phyloP scores from a whole-genome alignment of 2,888 invertebrate genomes.

The Camponotus fellah region DNA sequence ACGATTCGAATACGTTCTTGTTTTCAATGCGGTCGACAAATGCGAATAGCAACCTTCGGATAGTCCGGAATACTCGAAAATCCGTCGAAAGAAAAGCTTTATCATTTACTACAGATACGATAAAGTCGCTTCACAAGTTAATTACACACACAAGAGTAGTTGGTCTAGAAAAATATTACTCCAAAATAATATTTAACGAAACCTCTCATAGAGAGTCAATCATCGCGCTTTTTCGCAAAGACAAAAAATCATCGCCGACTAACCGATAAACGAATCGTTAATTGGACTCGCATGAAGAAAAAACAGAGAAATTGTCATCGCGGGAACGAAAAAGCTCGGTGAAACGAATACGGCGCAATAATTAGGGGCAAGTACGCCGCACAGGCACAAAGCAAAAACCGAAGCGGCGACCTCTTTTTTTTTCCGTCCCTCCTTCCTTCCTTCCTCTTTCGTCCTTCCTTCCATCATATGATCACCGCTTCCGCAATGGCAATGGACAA shows the following conservation, averaged over 20 bases:
- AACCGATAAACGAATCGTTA: constrained; percentile 43
- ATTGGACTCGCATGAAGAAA: constrained; percentile 32
- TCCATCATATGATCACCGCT: constrained; percentile 44
- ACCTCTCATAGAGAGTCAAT: not conserved
- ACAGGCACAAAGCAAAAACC: constrained; percentile 49
- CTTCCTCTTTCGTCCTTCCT: constrained; percentile 2
- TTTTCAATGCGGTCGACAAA: constrained; percentile 4
- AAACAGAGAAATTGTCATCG: constrained; percentile 13
- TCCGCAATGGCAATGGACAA: constrained; percentile 10
- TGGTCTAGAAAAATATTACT: not conserved
- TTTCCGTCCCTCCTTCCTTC: not conserved
- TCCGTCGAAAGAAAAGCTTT: not conserved
- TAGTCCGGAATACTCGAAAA: not conserved
- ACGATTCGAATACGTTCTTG: not conserved
- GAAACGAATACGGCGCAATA: constrained; percentile 55
- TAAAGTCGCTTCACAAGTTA: not conserved
- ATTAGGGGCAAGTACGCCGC: constrained; percentile 56
- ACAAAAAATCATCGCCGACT: constrained; percentile 19
- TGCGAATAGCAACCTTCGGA: not conserved
- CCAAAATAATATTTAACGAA: not conserved
- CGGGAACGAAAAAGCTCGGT: not conserved
- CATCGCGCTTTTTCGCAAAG: not conserved
- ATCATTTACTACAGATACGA: not conserved
- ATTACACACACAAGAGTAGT: no score
- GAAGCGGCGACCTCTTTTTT: constrained; percentile 12